Evolutionary conservation across 2,888 invertebrate species (phyloP).

Genomic region (Spodoptera exigua): DNA sequence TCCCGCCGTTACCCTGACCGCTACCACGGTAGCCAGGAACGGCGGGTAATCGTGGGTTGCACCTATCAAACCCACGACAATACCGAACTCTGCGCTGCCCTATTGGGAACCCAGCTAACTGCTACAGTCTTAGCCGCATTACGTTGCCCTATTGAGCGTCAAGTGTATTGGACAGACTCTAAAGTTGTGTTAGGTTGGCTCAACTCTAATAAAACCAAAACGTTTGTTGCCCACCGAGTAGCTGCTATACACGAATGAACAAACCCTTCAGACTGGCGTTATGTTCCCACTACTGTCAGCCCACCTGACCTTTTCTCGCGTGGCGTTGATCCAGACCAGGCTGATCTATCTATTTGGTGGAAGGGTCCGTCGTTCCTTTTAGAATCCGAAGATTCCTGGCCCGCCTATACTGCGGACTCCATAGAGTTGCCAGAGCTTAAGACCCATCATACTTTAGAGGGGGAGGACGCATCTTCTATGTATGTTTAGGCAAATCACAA

Average conservation of each 20-base stretch:
- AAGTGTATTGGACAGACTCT: slow-evolving; percentile 3
- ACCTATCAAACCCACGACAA: too few species aligned
- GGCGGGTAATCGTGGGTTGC: too few species aligned
- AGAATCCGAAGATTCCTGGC: background rate
- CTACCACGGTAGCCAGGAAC: too few species aligned
- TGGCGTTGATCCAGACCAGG: background rate
- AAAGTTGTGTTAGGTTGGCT: slow-evolving; percentile 1
- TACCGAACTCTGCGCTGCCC: too few species aligned
- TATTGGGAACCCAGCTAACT: too few species aligned
- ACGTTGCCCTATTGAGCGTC: too few species aligned
- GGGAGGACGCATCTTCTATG: too few species aligned
- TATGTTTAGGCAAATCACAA: too few species aligned
- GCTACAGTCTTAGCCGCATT: too few species aligned
- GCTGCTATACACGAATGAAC: background rate
- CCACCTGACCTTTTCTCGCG: background rate
- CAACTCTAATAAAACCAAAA: background rate
- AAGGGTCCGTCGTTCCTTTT: background rate
- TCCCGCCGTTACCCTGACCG: too few species aligned
- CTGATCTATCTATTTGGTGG: background rate
- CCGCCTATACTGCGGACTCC: background rate
- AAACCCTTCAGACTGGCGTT: background rate
- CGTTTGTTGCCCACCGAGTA: slow-evolving; percentile 1
- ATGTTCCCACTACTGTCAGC: background rate
- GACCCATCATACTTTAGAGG: background rate
- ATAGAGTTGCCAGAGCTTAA: background rate